Base-by-base conservation (phyloP, 1,140 invertebrate genomes). In the Macrobrachium rosenbergii region DNA sequence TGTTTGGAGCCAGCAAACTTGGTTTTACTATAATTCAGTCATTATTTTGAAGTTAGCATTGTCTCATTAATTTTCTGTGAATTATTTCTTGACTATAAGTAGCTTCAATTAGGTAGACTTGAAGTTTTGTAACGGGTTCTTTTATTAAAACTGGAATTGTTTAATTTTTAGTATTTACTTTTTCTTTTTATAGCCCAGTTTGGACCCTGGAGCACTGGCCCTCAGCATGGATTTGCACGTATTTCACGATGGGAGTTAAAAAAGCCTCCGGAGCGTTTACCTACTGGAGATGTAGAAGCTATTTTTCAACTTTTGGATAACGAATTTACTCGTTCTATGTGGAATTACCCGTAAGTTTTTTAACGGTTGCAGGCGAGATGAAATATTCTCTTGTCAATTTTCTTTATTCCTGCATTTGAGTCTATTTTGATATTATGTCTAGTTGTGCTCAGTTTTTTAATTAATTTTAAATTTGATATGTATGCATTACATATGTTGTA, bases 151-250 rank as follows among this genome's bases (percentile, higher is more conserved):
- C 10, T 52, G 45, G 5, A 5, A 52, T 52, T 10, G 10, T 52
- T 52, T 5, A 52, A 52, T 52, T 52, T 8, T 52, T 52, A 10
- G 6, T 52, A 52, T 52, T 8, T 52, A 10, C 12, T 12, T 52
- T 8, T 19, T 87, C 63, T 23, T 90, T 90, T 92, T 93, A 23
- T 92, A 98, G 97, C 97, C 91, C 97, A 98, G 94, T 98, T 98
- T 93, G 98, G 97, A 84, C 94, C 96, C 87, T 98, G 97, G 97
- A 95, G 95, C 75, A 96, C 95, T 92, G 97, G 97, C 7, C 97
- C 98, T 17, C 96, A 98, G 90, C 97, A 99, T 93, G 98, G 97
- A 75, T 99, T 99, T 94, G 97, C 97, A 63, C 94, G 97, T 91
- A 96, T 98, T 90, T 95, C 96, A 75, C 94, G 96, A 90, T 99